These are phyloP conservation scores for Megalops atlanticus DNA, from an alignment of 2,113 vertebrate genomes.

Conservation along the genomic window DNA sequence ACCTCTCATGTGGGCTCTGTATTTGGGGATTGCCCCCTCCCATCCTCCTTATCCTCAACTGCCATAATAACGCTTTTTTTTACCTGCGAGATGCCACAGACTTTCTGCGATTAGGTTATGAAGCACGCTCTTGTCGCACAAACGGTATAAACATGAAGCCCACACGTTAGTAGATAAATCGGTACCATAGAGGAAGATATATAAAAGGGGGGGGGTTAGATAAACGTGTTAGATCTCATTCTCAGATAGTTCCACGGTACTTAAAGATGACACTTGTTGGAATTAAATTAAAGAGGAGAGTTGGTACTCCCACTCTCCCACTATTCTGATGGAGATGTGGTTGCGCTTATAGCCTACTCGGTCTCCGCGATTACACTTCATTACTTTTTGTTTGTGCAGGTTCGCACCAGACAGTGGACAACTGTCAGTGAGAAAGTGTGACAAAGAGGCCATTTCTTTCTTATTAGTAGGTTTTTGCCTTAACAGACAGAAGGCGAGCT, in stretches of 20 bases:
- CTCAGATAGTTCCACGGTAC: background rate
- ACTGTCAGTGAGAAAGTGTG: background rate
- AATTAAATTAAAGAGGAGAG: background rate
- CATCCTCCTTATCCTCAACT: background rate
- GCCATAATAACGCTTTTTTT: background rate
- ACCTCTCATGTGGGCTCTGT: too few species aligned
- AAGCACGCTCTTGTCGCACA: background rate
- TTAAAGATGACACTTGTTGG: background rate
- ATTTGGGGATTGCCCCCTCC: too few species aligned
- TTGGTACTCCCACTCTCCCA: background rate
- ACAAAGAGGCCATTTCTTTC: too few species aligned
- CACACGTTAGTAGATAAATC: background rate
- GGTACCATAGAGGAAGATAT: background rate
- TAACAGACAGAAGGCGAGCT: too few species aligned
- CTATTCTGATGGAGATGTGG: background rate
- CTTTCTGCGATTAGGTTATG: background rate
- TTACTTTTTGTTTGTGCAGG: background rate
- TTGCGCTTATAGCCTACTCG: background rate
- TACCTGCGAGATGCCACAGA: background rate
- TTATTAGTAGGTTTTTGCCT: too few species aligned
- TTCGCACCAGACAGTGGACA: background rate
- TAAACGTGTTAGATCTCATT: background rate
- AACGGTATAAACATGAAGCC: background rate
- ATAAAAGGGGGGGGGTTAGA: background rate
- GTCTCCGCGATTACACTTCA: constrained; percentile 8